A percentile compares a stretch with the other conserved stretches of the same genome.
phyloP scores from a whole-genome alignment of 2,888 invertebrate genomes.

The Furcula furcula region DNA sequence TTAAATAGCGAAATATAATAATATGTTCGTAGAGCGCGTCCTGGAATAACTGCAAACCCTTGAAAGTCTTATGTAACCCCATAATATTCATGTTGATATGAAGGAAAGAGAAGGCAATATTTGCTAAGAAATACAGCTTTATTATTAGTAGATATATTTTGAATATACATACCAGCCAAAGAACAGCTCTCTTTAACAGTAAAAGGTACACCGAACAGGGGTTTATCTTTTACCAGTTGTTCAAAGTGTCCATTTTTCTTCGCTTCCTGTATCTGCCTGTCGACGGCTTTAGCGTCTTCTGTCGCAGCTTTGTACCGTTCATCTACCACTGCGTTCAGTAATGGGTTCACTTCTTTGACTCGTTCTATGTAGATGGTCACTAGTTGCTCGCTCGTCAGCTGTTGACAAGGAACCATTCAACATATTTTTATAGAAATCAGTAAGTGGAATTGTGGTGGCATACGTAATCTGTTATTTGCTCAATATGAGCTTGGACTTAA shows the following conservation, averaged over 20 bases:
- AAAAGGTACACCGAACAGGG: slow-evolving; percentile 90
- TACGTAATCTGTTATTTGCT: too few relatives aligned
- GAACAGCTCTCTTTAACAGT: slow-evolving; percentile 91
- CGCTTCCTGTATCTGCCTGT: slow-evolving; percentile 57
- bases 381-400: slow-evolving; percentile 83
- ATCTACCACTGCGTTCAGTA: slow-evolving; percentile 86
- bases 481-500: too few relatives aligned
- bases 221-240: slow-evolving; percentile 75
- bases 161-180: slow-evolving; percentile 83
- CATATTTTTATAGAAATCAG: too few relatives aligned
- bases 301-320: slow-evolving; percentile 84
- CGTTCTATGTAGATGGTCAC: slow-evolving; percentile 83
- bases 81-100: too few relatives aligned
- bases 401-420: too few relatives aligned
- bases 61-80: too few relatives aligned
- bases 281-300: slow-evolving; percentile 83
- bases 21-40: too few relatives aligned
- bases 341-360: slow-evolving; percentile 84
- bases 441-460: too few relatives aligned
- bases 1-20: too few relatives aligned
- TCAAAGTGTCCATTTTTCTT: slow-evolving; percentile 47
- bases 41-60: too few relatives aligned
- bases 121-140: background rate
- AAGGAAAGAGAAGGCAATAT: too few relatives aligned
- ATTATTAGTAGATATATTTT: background rate